Evolutionary conservation across 1,140 invertebrate species (phyloP), one percentile per base, ranked within the genome.

Genomic region (Drosophila kurseongensis): DNA sequence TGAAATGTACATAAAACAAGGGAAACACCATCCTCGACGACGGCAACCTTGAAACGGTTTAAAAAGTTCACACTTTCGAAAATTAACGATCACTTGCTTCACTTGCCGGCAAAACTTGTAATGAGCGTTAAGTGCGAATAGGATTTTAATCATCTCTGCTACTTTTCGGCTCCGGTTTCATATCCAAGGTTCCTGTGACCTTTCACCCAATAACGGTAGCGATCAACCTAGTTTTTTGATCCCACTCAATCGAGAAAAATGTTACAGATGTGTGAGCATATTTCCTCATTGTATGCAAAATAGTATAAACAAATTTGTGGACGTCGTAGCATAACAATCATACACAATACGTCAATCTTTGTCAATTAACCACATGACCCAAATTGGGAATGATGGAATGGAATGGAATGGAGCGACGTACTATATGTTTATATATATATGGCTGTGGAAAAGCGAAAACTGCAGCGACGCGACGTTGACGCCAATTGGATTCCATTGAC

Each of bases 291-390:
- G 79, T 86, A 76, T 79, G 84, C 71, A 82, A 69, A 82, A 71
- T 67, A 36, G 50, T 52, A 72, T 88, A 88, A 82, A 82, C 74
- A 88, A 78, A 82, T 68, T 78, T 86, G 54, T 72, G 66, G 63
- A 63, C 71, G 66, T 75, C 68, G 83, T 71, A 71, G 68, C 69
- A 71, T 71, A 72, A 72, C 68, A 72, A 71, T 71, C 76, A 82
- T 78, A 88, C 65, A 86, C 82, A 86, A 86, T 86, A 83, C 84
- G 83, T 86, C 83, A 86, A 86, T 86, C 84, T 86, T 86, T 89
- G 83, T 88, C 83, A 86, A 86, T 86, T 86, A 86, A 86, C 83
- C 83, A 83, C 55, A 72, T 86, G 83, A 86, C 83, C 83, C 83
- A 86, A 88, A 86, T 86, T 89, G 78, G 74, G 74, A 69, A 50